phyloP scores from a whole-genome alignment of 92 coral and sea anemone species.

The Anthopleura xanthogrammica region DNA sequence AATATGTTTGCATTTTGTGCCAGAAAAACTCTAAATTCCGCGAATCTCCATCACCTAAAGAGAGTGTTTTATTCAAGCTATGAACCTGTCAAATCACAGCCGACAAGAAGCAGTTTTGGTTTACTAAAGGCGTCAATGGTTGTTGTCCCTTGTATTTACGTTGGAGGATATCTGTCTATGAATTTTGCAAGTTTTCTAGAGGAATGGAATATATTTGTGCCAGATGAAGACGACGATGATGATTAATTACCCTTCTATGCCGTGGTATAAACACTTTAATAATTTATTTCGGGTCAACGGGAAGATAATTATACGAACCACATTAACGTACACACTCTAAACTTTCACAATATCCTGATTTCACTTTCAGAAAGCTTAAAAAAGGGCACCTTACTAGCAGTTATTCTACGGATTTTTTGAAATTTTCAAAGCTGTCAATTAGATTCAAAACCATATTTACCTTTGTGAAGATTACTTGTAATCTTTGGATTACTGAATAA shows the following conservation, averaged over 20 bases:
- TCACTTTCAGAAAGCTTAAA: neutral
- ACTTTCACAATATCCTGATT: neutral
- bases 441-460: too few relatives aligned
- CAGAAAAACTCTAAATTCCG: slow-evolving; percentile 19
- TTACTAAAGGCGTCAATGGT: slow-evolving; percentile 44
- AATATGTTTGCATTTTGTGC: slow-evolving; percentile 46
- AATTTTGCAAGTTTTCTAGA: slow-evolving; percentile 71
- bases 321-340: neutral
- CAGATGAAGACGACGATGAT: slow-evolving; percentile 92
- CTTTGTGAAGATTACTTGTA: too few relatives aligned
- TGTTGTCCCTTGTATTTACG: slow-evolving; percentile 52
- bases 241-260: slow-evolving; percentile 19
- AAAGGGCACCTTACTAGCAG: neutral
- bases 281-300: neutral
- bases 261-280: neutral
- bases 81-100: slow-evolving; percentile 41
- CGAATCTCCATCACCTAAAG: slow-evolving; percentile 16
- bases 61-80: slow-evolving; percentile 26
- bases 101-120: slow-evolving; percentile 42
- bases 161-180: slow-evolving; percentile 78
- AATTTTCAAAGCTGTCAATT: neutral
- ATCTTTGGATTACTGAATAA: too few relatives aligned
- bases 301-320: neutral
- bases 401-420: too few relatives aligned
- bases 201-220: slow-evolving; percentile 86